Percentiles rank a stretch among this genome's conserved stretches.
These are phyloP conservation scores for Siniperca scherzeri DNA, from an alignment of 2,797 vertebrate genomes.

Conservation along the genomic window DNA sequence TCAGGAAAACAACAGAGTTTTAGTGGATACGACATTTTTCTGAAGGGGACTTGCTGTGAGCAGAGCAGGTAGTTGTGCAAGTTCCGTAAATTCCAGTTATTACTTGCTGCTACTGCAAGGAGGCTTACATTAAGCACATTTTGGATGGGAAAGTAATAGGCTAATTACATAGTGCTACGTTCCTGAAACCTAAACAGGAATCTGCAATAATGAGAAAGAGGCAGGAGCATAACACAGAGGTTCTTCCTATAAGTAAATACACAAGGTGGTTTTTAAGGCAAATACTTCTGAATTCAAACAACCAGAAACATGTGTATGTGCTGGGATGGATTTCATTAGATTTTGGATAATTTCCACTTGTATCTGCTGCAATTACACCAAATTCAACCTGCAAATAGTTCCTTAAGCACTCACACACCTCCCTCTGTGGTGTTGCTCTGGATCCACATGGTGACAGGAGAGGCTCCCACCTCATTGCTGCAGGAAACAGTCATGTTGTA, in stretches of 20 bases:
- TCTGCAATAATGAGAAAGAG: constrained; percentile 15
- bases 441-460: constrained; percentile 86
- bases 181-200: constrained; percentile 43
- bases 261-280: constrained; percentile 10
- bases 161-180: constrained; percentile 49
- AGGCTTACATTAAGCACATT: constrained; percentile 33
- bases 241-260: constrained; percentile 12
- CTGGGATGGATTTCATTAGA: constrained; percentile 9
- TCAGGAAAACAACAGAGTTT: constrained; percentile 65
- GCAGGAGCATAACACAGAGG: constrained; percentile 20
- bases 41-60: not conserved
- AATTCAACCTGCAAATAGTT: not conserved
- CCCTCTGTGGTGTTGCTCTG: constrained; percentile 92
- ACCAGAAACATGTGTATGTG: not conserved
- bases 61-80: constrained; percentile 33
- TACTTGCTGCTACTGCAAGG: constrained; percentile 8
- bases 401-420: constrained; percentile 85
- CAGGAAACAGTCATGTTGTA: constrained; percentile 93
- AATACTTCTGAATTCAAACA: constrained; percentile 3
- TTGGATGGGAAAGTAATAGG: constrained; percentile 21
- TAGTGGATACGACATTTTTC: constrained; percentile 47
- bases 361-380: not conserved
- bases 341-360: not conserved
- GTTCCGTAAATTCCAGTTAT: constrained; percentile 31
- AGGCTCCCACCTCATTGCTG: constrained; percentile 92